Evolutionary conservation across 2,797 vertebrate genomes (phyloP), one percentile per base, ranked within the genome.

Genomic region (Allobates femoralis): DNA sequence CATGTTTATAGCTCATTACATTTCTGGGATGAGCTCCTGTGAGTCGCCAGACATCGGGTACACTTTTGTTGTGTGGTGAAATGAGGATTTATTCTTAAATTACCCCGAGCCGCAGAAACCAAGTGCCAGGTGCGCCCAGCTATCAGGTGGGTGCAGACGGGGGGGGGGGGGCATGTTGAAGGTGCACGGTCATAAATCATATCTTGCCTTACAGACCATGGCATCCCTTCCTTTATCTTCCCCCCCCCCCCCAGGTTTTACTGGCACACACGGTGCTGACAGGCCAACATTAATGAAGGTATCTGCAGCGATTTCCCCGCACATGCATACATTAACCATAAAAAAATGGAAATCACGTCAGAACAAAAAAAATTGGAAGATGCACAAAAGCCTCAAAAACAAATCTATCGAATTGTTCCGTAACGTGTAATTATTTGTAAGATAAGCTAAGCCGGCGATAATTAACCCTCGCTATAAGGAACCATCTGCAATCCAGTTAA

Each of bases 391-490:
- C 26, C 66, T 60, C 19, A 62, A 28, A n/a, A 58, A 53, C 51
- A 66, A 51, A 50, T 75, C 67, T 76, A 26, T 64, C 56, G 30
- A 86, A 64, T 79, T 86, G 79, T 46, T 73, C 55, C 4, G 81
- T 66, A 69, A 73, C 26, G 0, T 1, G 28, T 89, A 83, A 83
- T 83, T 92, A 79, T 90, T 89, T 90, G 90, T 88, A 89, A 90
- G 90, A 92, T 91, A 92, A 92, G 90, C 89, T 85, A 89, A 92
- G 90, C 87, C 89, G 86, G 86, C 88, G 85, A 89, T 90, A 92
- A 92, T 94, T 93, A 92, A 92, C 92, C 91, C 85, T 75, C 0
- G 88, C 86, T 74, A 90, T 87, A 90, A 90, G 91, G 90, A 89
- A 66, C 86, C 89, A 91, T 92, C 92, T 91, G 89, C 87, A 89